These are phyloP conservation scores for Agriopis leucophaearia DNA, from an alignment of 2,888 invertebrate species.

Conservation along the genomic window DNA sequence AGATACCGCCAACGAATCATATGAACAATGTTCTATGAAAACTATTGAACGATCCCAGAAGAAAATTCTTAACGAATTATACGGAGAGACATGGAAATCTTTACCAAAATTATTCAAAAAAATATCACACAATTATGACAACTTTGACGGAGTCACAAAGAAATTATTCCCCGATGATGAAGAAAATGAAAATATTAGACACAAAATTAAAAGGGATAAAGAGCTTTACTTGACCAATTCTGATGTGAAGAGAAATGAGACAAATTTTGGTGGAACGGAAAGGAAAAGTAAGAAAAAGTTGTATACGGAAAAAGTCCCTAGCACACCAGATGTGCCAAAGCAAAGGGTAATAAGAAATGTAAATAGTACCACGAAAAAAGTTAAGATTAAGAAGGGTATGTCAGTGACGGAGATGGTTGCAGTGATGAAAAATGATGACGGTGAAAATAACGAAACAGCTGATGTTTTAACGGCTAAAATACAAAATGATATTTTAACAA, in stretches of 20 bases:
- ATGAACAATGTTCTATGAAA: slow-evolving; percentile 73
- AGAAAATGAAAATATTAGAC: slow-evolving; percentile 73
- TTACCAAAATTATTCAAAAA: slow-evolving; percentile 78
- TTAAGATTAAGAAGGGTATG: slow-evolving; percentile 62
- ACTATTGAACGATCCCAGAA: slow-evolving; percentile 76
- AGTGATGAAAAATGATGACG: slow-evolving; percentile 57
- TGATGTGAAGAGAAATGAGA: slow-evolving; percentile 61
- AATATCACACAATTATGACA: slow-evolving; percentile 60
- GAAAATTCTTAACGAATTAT: slow-evolving; percentile 80
- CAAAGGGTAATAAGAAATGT: slow-evolving; percentile 59
- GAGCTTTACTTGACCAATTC: slow-evolving; percentile 58
- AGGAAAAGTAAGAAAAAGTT: slow-evolving; percentile 74
- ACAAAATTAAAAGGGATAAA: slow-evolving; percentile 63
- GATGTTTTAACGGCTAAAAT: slow-evolving; percentile 60
- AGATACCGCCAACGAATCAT: slow-evolving; percentile 73
- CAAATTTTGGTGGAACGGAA: slow-evolving; percentile 53
- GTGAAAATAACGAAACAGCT: slow-evolving; percentile 44
- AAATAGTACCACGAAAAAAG: slow-evolving; percentile 69
- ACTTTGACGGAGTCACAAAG: slow-evolving; percentile 66
- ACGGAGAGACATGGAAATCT: slow-evolving; percentile 85
- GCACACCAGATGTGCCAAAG: slow-evolving; percentile 68
- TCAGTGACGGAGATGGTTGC: slow-evolving; percentile 75
- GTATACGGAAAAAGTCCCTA: slow-evolving; percentile 68
- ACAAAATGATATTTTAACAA: slow-evolving; percentile 45
- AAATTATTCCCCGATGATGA: slow-evolving; percentile 73